Conservation (phyloP, 2,113 vertebrate genomes). For the Gallinago paraguaiae region DNA sequence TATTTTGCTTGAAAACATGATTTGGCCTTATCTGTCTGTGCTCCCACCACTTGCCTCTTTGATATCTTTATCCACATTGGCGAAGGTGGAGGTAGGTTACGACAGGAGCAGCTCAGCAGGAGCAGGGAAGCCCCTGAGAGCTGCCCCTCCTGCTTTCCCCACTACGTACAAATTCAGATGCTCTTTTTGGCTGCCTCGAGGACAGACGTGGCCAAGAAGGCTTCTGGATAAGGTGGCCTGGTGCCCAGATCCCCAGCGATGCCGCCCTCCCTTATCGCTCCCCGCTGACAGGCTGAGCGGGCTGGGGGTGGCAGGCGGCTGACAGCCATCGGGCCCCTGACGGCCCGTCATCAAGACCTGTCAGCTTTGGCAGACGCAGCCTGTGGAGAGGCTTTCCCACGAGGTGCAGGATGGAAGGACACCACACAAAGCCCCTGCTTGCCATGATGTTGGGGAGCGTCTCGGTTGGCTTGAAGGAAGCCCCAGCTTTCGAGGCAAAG, state of each 20-base stretch:
- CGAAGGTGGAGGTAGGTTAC: fast-evolving
- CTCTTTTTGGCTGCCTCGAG: background rate
- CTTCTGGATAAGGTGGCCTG: background rate
- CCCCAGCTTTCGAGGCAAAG: background rate
- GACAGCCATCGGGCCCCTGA: background rate
- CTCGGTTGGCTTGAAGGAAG: background rate
- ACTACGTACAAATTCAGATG: fast-evolving
- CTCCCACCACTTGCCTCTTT: background rate
- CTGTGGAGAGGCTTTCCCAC: background rate
- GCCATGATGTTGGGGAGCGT: background rate
- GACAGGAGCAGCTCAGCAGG: background rate
- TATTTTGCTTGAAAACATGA: slow-evolving; percentile 11
- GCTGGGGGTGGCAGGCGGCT: background rate
- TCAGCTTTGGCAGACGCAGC: background rate
- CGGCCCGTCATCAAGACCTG: background rate
- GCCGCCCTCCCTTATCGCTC: background rate
- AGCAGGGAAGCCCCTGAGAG: background rate
- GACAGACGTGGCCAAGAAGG: background rate
- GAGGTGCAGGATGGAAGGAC: background rate
- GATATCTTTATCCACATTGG: background rate
- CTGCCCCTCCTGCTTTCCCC: background rate
- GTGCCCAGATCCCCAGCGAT: fast-evolving
- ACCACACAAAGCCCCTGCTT: background rate
- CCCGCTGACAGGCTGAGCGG: background rate
- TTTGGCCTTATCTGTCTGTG: background rate